Evolutionary conservation across 2,113 vertebrate genomes (phyloP).

Genomic region (Cyanoderma ruficeps): DNA sequence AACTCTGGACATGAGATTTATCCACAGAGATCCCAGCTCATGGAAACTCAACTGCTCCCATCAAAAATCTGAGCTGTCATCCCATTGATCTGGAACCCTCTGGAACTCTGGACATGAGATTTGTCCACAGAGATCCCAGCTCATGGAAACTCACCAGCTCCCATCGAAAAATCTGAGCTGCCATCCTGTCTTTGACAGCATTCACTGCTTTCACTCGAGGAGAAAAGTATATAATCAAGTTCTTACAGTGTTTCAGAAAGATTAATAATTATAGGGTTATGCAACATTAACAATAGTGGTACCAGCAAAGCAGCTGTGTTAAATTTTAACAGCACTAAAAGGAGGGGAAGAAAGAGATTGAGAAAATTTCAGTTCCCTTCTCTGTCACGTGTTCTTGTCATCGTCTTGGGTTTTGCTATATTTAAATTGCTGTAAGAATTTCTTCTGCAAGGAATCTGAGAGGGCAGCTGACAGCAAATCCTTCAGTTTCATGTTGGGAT

Average conservation of each 20-base stretch:
- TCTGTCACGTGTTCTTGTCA: not conserved
- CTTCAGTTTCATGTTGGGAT: not conserved
- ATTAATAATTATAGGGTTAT: not conserved
- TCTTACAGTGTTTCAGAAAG: not conserved
- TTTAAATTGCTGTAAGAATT: slow-evolving; percentile 26
- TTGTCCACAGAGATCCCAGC: not conserved
- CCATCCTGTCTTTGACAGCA: not conserved
- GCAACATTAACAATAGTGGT: not conserved
- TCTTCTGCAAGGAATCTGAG: not conserved
- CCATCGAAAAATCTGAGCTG: not conserved
- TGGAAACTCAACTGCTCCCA: not conserved
- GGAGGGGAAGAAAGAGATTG: slow-evolving; percentile 36
- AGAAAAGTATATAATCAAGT: not conserved
- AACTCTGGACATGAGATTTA: not conserved
- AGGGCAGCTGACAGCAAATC: not conserved
- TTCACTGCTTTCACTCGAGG: not conserved
- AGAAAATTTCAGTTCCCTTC: slow-evolving; percentile 53
- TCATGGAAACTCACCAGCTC: not conserved
- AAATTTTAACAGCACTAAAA: not conserved
- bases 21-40: not conserved
- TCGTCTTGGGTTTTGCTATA: slow-evolving; percentile 1
- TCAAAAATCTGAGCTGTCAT: not conserved
- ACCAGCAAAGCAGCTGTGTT: not conserved
- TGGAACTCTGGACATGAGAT: not conserved
- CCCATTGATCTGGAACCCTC: not conserved